phyloP scores from a whole-genome alignment of 2,113 vertebrate genomes.

The Silurus meridionalis region DNA sequence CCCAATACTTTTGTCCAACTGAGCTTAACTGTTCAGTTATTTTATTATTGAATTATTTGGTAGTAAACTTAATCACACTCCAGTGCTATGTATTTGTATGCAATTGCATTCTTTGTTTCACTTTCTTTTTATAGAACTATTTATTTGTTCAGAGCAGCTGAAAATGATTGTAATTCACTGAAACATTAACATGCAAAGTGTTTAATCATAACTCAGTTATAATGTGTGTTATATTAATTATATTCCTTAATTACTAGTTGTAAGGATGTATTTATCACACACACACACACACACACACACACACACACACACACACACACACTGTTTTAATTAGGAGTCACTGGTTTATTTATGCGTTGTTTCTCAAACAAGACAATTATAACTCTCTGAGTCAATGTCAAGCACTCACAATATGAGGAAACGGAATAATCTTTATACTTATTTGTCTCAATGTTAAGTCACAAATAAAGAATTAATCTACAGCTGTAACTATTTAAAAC shows the following conservation, averaged over 20 bases:
- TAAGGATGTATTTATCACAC: slow-evolving; percentile 30
- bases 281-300: not conserved
- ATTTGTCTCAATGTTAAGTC: not conserved
- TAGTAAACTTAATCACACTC: too few relatives aligned
- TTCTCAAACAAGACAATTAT: not conserved
- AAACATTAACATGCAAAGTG: not conserved
- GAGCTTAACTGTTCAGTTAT: too few relatives aligned
- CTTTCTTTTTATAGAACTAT: not conserved
- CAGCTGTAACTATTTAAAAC: too few relatives aligned
- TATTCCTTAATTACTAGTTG: not conserved
- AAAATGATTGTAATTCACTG: not conserved
- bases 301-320: too few relatives aligned
- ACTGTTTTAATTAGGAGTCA: not conserved
- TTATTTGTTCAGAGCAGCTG: not conserved
- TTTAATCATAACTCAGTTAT: not conserved
- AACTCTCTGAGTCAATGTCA: not conserved
- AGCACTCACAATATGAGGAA: not conserved
- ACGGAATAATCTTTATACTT: not conserved
- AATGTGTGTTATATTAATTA: slow-evolving; percentile 13
- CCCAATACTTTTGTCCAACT: too few relatives aligned
- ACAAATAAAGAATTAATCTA: not conserved
- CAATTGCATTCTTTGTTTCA: not conserved
- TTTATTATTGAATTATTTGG: too few relatives aligned
- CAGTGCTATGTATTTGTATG: too few relatives aligned
- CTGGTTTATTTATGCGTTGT: not conserved